Evolutionary conservation across 2,888 invertebrate species (phyloP).

Genomic region (Miltochrista miniata): DNA sequence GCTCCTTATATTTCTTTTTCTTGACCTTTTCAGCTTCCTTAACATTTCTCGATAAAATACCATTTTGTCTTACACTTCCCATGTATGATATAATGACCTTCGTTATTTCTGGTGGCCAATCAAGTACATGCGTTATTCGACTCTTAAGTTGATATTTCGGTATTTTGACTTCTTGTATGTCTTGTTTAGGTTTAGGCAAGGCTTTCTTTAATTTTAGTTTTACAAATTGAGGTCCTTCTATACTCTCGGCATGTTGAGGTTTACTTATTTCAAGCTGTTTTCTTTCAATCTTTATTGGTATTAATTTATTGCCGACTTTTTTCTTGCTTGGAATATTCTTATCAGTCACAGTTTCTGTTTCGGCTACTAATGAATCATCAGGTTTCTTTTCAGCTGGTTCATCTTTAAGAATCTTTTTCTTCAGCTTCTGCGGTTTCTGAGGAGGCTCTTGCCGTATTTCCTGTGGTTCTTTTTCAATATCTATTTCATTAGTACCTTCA

Average conservation of each 20-base stretch:
- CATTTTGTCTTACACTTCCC: constrained; percentile 84
- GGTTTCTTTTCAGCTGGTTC: neutral
- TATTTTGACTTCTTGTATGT: constrained; percentile 65
- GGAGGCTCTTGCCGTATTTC: constrained; percentile 2
- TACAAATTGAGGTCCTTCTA: constrained; percentile 85
- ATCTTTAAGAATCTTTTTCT: constrained; percentile 15
- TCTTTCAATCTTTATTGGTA: constrained; percentile 85
- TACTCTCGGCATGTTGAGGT: constrained; percentile 85
- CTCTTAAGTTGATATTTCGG: constrained; percentile 90
- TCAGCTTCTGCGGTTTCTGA: constrained; percentile 18
- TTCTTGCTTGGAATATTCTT: neutral
- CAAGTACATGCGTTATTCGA: constrained; percentile 84
- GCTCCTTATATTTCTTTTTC: constrained; percentile 83
- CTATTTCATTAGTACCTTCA: neutral
- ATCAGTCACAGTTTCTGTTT: constrained; percentile 33
- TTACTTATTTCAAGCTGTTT: constrained; percentile 85
- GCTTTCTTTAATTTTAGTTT: constrained; percentile 88
- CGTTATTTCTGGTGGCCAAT: constrained; percentile 85
- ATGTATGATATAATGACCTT: constrained; percentile 79
- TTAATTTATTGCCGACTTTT: constrained; percentile 43
- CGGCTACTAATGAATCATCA: constrained; percentile 18
- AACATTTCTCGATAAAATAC: constrained; percentile 87
- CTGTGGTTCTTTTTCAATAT: neutral
- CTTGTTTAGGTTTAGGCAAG: constrained; percentile 74
- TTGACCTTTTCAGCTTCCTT: constrained; percentile 87